Evolutionary conservation across 2,888 invertebrate genomes (phyloP), one percentile per base, ranked within the genome.

Genomic region (Drosophila birchii): DNA sequence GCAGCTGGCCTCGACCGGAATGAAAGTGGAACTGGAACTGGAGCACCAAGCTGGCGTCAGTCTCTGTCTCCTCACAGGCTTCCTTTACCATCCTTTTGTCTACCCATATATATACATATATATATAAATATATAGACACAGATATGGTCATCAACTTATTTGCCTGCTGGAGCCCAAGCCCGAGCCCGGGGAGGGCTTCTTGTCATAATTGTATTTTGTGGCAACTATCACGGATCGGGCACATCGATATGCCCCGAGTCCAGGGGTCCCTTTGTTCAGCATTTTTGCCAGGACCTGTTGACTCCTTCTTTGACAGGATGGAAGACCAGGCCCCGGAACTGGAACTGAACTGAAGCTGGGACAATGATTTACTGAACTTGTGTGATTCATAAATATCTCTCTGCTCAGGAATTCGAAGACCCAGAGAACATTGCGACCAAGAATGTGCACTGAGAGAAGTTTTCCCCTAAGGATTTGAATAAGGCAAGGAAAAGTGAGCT

Each of bases 301-400:
- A 45, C 67, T 66, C 18, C 32, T 44, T 6, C 66, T 36, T 49
- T 49, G 67, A 67, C 47, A 49, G 54, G 14, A 23, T 23, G 29
- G 7, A 26, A 7, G 7, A 7, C 38, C 38, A 41, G 57, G 7
- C 1, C 38, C 38, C 38, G 57, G 45, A 39, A 53, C 56, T 69
- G 56, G 44, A 36, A 26, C 39, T 49, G 43, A 29, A 29, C 29
- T 29, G 7, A 29, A 29, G 29, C 29, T 29, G 43, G 56, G 34
- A 51, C 36, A 57, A 54, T 86, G 82, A 89, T 80, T 87, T 89
- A 85, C 66, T 71, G 75, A 60, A 76, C 87, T 78, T 83, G 64
- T 76, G 86, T 89, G 90, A 89, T 81, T 87, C 86, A 87, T 87
- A 88, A 87, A 90, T 90, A 88, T 89, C 83, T 78, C 74, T 76